Base-by-base conservation (phyloP, 2,888 invertebrate species). In the Molorchus minor region DNA sequence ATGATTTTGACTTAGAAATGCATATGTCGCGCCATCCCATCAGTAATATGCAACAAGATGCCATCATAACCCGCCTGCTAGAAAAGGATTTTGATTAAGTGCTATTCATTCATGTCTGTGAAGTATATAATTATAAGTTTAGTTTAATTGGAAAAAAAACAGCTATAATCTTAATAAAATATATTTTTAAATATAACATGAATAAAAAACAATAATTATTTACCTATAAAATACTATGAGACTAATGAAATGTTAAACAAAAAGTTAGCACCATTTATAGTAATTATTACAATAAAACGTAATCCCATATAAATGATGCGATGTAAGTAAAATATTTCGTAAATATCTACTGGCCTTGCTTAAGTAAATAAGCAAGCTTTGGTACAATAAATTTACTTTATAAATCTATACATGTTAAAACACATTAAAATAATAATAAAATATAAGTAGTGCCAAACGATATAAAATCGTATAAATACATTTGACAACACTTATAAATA, bases 101-200 rank as follows among this genome's bases (percentile, higher is more conserved):
- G n/a, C n/a, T n/a, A n/a, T n/a, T n/a, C n/a, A n/a, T n/a, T n/a
- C n/a, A n/a, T n/a, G n/a, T n/a, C n/a, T n/a, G n/a, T n/a, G n/a
- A n/a, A n/a, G n/a, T n/a, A n/a, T n/a, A n/a, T n/a, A n/a, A n/a
- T n/a, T n/a, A n/a, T n/a, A n/a, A n/a, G 25, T 25, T 5, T 25
- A 8, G 4, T 25, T 25, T 25, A 25, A 25, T 25, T 25, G 8
- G 25, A 25, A 25, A 25, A 25, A 3, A 25, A 25, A 25, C 25
- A 25, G 25, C 4, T 5, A n/a, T 58, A 62, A 56, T 65, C 71
- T 69, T 70, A 70, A 79, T 79, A 79, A 79, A 78, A 77, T 78
- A 79, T 78, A 79, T 79, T 78, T 79, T 77, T 75, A 78, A 77
- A 78, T 78, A 71, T 78, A 77, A 78, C 77, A 77, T 75, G 72